These are phyloP conservation scores for Clanis bilineata DNA, from an alignment of 2,888 invertebrate species.

Conservation along the genomic window DNA sequence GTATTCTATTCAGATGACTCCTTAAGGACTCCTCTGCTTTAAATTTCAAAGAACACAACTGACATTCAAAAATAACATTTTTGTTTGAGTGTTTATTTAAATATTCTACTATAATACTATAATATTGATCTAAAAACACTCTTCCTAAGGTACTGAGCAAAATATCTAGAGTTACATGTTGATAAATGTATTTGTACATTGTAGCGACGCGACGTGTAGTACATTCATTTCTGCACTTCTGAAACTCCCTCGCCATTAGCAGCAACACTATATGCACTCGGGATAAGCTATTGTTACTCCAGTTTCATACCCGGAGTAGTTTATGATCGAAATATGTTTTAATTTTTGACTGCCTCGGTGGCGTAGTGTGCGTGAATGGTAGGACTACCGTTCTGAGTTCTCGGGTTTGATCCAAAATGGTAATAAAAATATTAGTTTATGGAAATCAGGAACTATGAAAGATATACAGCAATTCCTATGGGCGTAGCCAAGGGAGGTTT, in stretches of 20 bases:
- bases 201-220: not conserved
- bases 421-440: too few relatives aligned
- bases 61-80: slow-evolving; percentile 64
- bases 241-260: not conserved
- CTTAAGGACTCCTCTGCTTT: slow-evolving; percentile 63
- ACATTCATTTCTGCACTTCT: not conserved
- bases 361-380: too few relatives aligned
- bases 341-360: too few relatives aligned
- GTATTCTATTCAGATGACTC: slow-evolving; percentile 64
- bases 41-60: slow-evolving; percentile 65
- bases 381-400: too few relatives aligned
- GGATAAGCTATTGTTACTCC: not conserved
- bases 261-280: not conserved
- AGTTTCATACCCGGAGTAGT: not conserved
- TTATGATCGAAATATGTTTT: too few relatives aligned
- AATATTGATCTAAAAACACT: too few relatives aligned
- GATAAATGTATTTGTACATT: not conserved
- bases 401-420: too few relatives aligned
- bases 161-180: not conserved
- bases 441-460: too few relatives aligned
- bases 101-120: too few relatives aligned
- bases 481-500: too few relatives aligned
- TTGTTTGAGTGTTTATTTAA: slow-evolving; percentile 69
- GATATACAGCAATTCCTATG: too few relatives aligned
- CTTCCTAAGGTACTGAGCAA: too few relatives aligned